These are phyloP conservation scores for Tuberolachnus salignus DNA, from an alignment of 2,888 invertebrate genomes.

Conservation along the genomic window DNA sequence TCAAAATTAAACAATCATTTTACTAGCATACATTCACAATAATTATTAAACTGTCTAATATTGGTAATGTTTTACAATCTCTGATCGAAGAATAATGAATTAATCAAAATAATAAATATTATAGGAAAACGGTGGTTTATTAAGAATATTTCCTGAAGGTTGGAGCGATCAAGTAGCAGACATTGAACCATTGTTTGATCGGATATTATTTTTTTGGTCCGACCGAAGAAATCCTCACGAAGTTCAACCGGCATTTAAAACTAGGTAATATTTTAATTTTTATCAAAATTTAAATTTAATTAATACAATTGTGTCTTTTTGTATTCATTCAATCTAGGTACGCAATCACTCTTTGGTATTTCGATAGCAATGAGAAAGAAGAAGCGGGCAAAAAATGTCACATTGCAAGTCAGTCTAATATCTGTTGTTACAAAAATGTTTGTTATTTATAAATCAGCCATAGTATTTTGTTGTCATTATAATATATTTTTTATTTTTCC, in stretches of 20 bases:
- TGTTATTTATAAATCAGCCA: conserved; percentile 22
- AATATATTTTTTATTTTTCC: conserved; percentile 26
- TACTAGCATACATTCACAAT: not conserved
- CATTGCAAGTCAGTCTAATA: conserved; percentile 50
- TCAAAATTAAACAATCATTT: not conserved
- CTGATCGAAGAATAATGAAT: too few relatives aligned
- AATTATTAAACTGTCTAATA: too few relatives aligned
- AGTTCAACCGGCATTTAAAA: conserved; percentile 88
- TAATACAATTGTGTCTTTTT: conserved; percentile 3
- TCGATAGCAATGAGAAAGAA: conserved; percentile 81
- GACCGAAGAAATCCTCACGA: conserved; percentile 96
- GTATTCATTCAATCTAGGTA: conserved; percentile 66
- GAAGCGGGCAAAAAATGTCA: conserved; percentile 60
- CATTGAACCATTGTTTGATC: conserved; percentile 90
- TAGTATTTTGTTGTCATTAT: conserved; percentile 27
- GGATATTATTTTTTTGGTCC: conserved; percentile 97
- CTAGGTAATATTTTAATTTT: conserved; percentile 65
- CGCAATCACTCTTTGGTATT: conserved; percentile 92
- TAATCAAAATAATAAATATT: conserved; percentile 28
- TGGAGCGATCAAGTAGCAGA: conserved; percentile 81
- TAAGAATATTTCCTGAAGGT: conserved; percentile 91
- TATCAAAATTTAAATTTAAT: not conserved
- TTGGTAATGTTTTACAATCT: too few relatives aligned
- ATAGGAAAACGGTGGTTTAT: conserved; percentile 76
- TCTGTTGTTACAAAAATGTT: conserved; percentile 50